Percentiles rank a stretch among this genome's conserved stretches.
These are phyloP conservation scores for Metopolophium dirhodum DNA, from an alignment of 1,140 invertebrate genomes.

Conservation along the genomic window DNA sequence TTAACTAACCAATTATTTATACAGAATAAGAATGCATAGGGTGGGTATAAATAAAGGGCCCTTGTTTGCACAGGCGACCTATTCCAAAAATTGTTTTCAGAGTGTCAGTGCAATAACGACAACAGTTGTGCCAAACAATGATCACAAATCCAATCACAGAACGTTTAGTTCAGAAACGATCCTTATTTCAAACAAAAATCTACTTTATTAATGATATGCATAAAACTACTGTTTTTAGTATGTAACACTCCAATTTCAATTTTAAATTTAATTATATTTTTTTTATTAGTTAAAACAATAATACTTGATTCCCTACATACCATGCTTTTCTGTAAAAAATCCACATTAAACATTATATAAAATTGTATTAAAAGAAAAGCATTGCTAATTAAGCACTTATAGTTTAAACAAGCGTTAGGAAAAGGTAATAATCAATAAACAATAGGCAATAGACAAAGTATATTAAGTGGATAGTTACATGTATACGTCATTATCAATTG, in stretches of 20 bases:
- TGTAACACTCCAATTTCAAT: neutral
- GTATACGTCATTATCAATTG: slow-evolving; percentile 16
- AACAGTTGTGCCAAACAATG: too few relatives aligned
- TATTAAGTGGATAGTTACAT: neutral
- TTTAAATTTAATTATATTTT: neutral
- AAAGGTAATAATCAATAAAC: neutral
- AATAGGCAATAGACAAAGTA: neutral
- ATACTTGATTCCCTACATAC: neutral
- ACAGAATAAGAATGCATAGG: too few relatives aligned
- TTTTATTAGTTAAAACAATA: neutral
- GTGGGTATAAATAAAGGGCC: too few relatives aligned
- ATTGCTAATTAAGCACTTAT: neutral
- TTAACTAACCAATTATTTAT: too few relatives aligned
- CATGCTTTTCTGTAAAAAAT: neutral
- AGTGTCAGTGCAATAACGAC: too few relatives aligned
- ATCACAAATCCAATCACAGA: too few relatives aligned
- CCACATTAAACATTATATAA: neutral
- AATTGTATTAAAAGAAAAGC: neutral
- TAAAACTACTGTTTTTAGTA: neutral
- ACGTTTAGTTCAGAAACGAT: neutral
- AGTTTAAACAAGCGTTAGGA: neutral
- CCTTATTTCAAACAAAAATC: neutral
- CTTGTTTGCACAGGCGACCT: too few relatives aligned
- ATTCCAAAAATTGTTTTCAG: too few relatives aligned
- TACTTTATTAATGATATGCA: neutral